Evolutionary conservation across 2,888 invertebrate genomes (phyloP).

Genomic region (Artemia sinica): DNA sequence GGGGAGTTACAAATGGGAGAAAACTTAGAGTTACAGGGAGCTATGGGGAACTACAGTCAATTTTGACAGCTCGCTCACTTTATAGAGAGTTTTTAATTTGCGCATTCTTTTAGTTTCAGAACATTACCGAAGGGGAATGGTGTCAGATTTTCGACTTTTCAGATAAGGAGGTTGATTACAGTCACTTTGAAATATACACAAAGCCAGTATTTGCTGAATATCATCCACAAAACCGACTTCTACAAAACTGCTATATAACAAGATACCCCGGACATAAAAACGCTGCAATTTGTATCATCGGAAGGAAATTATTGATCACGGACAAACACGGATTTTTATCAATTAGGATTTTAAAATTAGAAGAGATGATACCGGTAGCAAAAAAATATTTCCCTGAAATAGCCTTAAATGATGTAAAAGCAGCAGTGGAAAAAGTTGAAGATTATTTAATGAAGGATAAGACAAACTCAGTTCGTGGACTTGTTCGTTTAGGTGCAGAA

Average conservation of each 20-base stretch:
- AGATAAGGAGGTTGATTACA: not conserved
- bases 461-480: not conserved
- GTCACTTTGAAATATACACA: not conserved
- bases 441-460: not conserved
- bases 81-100: too few species aligned
- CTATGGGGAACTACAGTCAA: too few species aligned
- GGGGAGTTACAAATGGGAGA: too few species aligned
- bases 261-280: not conserved
- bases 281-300: constrained; percentile 8
- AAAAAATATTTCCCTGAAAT: constrained; percentile 1
- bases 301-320: not conserved
- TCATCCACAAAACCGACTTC: constrained; percentile 1
- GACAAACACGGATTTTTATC: not conserved
- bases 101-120: not conserved
- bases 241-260: not conserved
- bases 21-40: too few species aligned
- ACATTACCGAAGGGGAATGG: not conserved
- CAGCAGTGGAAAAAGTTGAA: not conserved
- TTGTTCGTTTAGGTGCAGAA: not conserved
- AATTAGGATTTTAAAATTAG: not conserved
- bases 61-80: too few species aligned
- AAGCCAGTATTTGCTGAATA: not conserved
- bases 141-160: not conserved
- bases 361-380: not conserved
- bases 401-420: not conserved